Base-by-base conservation (phyloP, 2,797 vertebrate genomes). In the Lepilemur ruficaudatus region DNA sequence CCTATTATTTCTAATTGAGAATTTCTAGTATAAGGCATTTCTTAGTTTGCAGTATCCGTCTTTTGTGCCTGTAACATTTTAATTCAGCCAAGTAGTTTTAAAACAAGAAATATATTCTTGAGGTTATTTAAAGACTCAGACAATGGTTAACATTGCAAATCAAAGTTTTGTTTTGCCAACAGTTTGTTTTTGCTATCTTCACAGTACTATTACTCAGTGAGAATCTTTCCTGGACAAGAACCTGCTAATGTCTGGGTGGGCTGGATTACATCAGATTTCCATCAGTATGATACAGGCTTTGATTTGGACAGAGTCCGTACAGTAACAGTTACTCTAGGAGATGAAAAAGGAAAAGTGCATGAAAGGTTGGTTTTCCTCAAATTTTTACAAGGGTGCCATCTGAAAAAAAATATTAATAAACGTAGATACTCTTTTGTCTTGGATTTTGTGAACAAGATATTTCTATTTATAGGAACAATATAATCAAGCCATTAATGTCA, bases 251-350 rank as follows among this genome's bases (percentile, higher is more conserved):
- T 99, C 86, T 99, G 99, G 99, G 99, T 99, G 8, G 99, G 99
- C 83, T 99, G 99, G 99, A 99, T 99, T 70, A 99, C 99, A 14
- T 99, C 99, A 4, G 99, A 99, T 94, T 99, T 99, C 95, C 99
- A 99, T 95, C 99, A 99, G 93, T 99, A 99, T 1, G 99, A 99
- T 94, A 99, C 99, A 0, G 98, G 98, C 95, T 99, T 99, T 80
- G 99, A 99, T 76, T 98, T 99, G 98, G 99, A 99, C 94, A 99
- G 99, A 96, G 99, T 99, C 92, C 99, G 99, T 48, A 99, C 99
- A 0, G 99, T 99, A 90, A 99, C 99, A 0, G 99, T 99, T 43
- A 99, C 99, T 20, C 98, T 99, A n/a, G 99, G 99, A 97, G 99
- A 99, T 1, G 99, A 99, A 95, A 99, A 99, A 98, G 99, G 99